Percentiles rank a stretch among this genome's conserved stretches.
phyloP scores from a whole-genome alignment of 2,797 vertebrate species.

The Phrynocephalus forsythii region DNA sequence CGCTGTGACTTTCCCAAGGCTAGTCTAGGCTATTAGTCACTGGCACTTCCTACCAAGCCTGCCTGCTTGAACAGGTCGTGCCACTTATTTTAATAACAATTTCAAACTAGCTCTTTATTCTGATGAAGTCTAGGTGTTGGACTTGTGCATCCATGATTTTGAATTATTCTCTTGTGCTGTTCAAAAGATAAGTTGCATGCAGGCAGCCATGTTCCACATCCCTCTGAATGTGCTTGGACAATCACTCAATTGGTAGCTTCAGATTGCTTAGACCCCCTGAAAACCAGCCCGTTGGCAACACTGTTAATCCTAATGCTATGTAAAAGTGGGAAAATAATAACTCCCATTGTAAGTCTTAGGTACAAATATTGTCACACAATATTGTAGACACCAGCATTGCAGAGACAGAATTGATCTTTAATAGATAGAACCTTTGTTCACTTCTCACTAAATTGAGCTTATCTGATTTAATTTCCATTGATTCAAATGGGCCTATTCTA shows the following conservation, averaged over 20 bases:
- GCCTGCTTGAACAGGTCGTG: slow-evolving; percentile 19
- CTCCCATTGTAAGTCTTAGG: slow-evolving; percentile 62
- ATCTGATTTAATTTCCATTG: no score
- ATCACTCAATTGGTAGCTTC: not conserved
- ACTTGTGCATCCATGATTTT: not conserved
- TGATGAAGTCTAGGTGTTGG: not conserved
- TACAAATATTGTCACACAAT: slow-evolving; percentile 58
- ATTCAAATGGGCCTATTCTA: no score
- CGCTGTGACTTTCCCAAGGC: slow-evolving; percentile 17
- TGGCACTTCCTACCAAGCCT: slow-evolving; percentile 10
- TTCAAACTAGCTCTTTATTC: slow-evolving; percentile 22
- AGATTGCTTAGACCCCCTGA: not conserved
- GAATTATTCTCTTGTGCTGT: not conserved
- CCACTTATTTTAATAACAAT: slow-evolving; percentile 16
- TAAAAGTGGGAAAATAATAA: slow-evolving; percentile 56
- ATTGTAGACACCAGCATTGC: slow-evolving; percentile 17
- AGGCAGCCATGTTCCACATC: no score
- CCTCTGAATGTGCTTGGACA: not conserved
- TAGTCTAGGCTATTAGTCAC: slow-evolving; percentile 25
- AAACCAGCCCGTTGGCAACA: not conserved
- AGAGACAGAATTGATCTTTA: slow-evolving; percentile 30
- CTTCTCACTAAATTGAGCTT: no score
- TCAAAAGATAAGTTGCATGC: not conserved
- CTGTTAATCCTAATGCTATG: slow-evolving; percentile 57
- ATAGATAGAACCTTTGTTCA: slow-evolving; percentile 11